Evolutionary conservation across 2,888 invertebrate species (phyloP).

Genomic region (Cephus sareptanus): DNA sequence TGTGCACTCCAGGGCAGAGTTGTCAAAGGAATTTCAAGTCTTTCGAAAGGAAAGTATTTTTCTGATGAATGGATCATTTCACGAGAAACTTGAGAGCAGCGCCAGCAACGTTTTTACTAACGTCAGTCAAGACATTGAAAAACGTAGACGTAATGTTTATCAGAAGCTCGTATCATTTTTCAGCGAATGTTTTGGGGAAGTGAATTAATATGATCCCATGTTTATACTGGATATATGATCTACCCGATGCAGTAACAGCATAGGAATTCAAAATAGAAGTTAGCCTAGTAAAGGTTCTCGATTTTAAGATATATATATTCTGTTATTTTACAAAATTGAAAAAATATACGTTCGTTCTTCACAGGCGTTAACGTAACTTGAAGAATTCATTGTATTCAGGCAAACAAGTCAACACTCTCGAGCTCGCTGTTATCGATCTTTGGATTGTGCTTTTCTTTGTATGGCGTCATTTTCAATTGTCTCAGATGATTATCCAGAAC

Average conservation of each 20-base stretch:
- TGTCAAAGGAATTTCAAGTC: neutral
- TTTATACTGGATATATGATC: neutral
- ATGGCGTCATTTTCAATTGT: neutral
- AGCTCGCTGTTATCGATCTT: slow-evolving; percentile 1
- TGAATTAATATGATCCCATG: neutral
- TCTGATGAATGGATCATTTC: neutral
- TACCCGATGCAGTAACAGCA: neutral
- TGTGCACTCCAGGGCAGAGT: neutral
- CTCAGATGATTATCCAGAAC: slow-evolving; percentile 22
- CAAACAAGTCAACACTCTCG: neutral
- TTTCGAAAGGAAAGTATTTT: neutral
- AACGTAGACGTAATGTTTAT: neutral
- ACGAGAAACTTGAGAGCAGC: neutral
- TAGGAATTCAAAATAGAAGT: neutral
- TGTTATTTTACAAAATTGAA: neutral
- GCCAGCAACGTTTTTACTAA: neutral
- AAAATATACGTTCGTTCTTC: neutral
- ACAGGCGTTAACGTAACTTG: neutral
- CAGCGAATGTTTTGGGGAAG: neutral
- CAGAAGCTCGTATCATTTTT: neutral
- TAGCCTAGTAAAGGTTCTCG: neutral
- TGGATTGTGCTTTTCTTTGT: slow-evolving; percentile 5
- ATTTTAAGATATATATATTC: neutral
- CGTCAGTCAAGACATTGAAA: neutral
- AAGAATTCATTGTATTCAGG: neutral